These are phyloP conservation scores for Myotis findleyi DNA, from an alignment of 2,797 vertebrate species.

Conservation along the genomic window DNA sequence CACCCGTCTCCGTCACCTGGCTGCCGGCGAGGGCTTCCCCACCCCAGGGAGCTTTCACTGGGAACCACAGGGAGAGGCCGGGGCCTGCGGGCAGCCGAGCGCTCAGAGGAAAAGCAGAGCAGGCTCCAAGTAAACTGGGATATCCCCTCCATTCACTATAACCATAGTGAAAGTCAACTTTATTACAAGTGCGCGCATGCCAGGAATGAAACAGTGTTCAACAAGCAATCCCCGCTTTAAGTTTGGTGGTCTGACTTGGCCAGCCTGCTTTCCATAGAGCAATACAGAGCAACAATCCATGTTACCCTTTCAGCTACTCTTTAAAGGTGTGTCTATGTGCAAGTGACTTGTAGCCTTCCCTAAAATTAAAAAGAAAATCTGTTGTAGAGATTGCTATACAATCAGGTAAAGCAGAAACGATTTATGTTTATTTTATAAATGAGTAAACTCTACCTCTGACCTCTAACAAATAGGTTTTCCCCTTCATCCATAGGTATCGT, in stretches of 20 bases:
- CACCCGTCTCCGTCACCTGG: slow-evolving; percentile 63
- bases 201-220: slow-evolving; percentile 23
- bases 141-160: not conserved
- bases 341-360: not conserved
- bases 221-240: not conserved
- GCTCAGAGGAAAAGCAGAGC: not conserved
- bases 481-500: not conserved
- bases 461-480: not conserved
- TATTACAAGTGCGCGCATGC: not conserved
- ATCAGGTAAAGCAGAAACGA: not conserved
- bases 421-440: not conserved
- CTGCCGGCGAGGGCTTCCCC: not conserved
- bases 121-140: not conserved
- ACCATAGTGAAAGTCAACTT: slow-evolving; percentile 25
- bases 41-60: not conserved
- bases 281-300: not conserved
- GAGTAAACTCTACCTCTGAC: not conserved
- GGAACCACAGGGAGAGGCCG: not conserved
- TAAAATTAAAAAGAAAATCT: not conserved
- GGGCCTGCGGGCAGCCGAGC: not conserved
- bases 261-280: not conserved
- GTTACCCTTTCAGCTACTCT: not conserved
- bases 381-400: not conserved
- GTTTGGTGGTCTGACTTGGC: not conserved
- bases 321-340: not conserved